These are phyloP conservation scores for Ormyrus thymus DNA, from an alignment of 2,888 invertebrate genomes.

Conservation along the genomic window DNA sequence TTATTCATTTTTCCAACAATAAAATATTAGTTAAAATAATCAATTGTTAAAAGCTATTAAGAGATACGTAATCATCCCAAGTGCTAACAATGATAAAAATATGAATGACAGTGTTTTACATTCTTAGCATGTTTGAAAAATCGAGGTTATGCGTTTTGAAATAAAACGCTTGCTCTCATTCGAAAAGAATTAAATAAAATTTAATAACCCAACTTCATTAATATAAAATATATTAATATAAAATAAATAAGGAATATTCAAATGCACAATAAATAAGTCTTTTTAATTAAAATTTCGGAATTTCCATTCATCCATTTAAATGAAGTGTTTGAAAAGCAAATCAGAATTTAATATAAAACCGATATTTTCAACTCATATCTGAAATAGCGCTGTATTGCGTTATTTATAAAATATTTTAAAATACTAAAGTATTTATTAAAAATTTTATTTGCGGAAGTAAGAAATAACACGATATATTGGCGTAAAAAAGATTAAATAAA, in stretches of 20 bases:
- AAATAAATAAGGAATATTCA: no score
- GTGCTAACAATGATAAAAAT: slow-evolving; percentile 50
- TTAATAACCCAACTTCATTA: neutral
- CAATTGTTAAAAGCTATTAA: slow-evolving; percentile 49
- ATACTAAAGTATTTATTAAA: slow-evolving; percentile 16
- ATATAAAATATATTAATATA: no score
- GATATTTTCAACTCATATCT: no score
- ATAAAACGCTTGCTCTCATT: slow-evolving; percentile 43
- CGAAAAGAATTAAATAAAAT: neutral
- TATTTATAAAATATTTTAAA: no score
- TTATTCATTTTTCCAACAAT: neutral
- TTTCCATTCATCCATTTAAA: no score
- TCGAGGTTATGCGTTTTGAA: slow-evolving; percentile 52
- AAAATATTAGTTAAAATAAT: slow-evolving; percentile 21
- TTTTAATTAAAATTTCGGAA: no score
- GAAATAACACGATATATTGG: neutral
- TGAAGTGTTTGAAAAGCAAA: no score
- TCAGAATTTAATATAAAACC: no score
- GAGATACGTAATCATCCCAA: slow-evolving; percentile 49
- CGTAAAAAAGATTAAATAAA: neutral
- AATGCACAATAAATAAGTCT: no score
- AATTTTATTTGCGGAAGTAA: neutral
- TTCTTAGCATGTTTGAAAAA: slow-evolving; percentile 54
- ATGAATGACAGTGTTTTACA: slow-evolving; percentile 53
- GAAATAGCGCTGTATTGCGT: no score